These are phyloP conservation scores for Callorhinus ursinus DNA, from an alignment of 2,113 vertebrate species.

Conservation along the genomic window DNA sequence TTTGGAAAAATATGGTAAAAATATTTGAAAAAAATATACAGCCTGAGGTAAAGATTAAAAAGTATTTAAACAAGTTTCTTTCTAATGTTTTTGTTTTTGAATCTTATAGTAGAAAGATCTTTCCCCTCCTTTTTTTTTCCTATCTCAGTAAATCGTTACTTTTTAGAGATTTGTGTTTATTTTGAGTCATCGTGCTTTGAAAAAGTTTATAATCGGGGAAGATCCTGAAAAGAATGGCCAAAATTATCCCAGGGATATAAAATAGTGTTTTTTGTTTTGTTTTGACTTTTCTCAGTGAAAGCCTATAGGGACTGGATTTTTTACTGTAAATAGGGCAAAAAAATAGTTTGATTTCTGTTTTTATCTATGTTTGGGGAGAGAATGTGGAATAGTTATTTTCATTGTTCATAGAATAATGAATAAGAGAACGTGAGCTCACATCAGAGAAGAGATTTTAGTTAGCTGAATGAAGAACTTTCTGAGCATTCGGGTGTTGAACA, in stretches of 20 bases:
- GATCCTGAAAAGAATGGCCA: background rate
- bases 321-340: background rate
- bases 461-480: background rate
- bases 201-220: slow-evolving; percentile 13
- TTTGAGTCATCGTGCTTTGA: background rate
- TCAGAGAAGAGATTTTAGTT: background rate
- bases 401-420: background rate
- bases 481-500: background rate
- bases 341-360: background rate
- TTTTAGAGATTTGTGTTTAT: background rate
- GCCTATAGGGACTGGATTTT: background rate
- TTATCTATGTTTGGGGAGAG: background rate
- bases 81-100: background rate
- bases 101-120: background rate
- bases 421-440: background rate
- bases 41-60: background rate
- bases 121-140: background rate
- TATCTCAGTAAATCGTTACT: background rate
- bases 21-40: background rate
- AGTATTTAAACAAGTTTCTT: background rate
- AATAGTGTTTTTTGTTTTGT: background rate
- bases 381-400: background rate
- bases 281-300: background rate
- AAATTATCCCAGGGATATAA: background rate
- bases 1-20: background rate